These are phyloP conservation scores for Chirona hameri DNA, from an alignment of 2,888 invertebrate genomes.

Conservation along the genomic window DNA sequence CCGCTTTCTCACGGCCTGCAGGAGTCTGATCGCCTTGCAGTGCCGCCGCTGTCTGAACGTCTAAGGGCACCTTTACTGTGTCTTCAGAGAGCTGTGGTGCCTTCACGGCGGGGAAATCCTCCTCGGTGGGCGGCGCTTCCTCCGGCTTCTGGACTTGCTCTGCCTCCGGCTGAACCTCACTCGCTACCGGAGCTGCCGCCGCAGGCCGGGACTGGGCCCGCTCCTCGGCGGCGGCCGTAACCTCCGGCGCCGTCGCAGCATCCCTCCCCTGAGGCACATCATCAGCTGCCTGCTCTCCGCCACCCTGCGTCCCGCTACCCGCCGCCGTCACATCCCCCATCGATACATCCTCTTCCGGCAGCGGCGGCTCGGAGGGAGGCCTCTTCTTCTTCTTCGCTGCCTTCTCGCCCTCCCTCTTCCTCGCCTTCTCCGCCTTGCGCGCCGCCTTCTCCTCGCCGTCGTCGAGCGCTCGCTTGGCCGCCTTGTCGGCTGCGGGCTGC, in stretches of 20 bases:
- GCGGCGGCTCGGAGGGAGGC: conserved; percentile 34
- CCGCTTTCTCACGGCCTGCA: too few relatives aligned
- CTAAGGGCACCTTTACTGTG: too few relatives aligned
- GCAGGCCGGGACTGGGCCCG: not conserved
- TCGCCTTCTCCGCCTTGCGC: conserved; percentile 35
- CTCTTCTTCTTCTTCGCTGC: conserved; percentile 37
- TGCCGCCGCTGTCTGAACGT: too few relatives aligned
- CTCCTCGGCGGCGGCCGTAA: not conserved
- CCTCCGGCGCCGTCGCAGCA: not conserved
- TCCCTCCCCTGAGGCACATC: not conserved
- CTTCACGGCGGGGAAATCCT: too few relatives aligned
- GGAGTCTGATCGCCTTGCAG: too few relatives aligned
- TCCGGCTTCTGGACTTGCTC: too few relatives aligned
- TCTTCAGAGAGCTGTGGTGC: too few relatives aligned
- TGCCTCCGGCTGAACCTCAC: not conserved
- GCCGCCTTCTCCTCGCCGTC: conserved; percentile 14
- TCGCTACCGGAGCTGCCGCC: not conserved
- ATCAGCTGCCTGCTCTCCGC: not conserved
- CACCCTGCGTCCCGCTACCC: not conserved
- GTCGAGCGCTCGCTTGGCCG: not conserved
- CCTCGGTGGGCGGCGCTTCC: too few relatives aligned
- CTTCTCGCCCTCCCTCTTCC: not conserved
- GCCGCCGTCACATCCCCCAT: conserved; percentile 34
- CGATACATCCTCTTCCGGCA: not conserved
- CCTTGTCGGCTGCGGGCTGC: not conserved